phyloP scores from a whole-genome alignment of 92 coral and sea anemone genomes.

The Actinernus sp. region DNA sequence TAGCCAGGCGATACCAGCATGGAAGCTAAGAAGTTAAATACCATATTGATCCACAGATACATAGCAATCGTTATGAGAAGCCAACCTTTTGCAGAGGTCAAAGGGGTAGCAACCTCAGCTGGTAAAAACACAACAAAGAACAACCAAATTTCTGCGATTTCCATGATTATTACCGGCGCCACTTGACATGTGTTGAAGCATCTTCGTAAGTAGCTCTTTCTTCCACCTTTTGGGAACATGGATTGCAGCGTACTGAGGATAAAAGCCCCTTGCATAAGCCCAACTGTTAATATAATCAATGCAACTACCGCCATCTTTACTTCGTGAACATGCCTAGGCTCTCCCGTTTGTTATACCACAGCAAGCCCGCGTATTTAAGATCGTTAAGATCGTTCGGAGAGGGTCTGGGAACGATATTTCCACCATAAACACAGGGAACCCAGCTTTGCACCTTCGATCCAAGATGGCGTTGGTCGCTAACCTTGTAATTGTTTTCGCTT shows the following conservation, averaged over 20 bases:
- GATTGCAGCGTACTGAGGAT: constrained; percentile 87
- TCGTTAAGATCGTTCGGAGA: too few relatives aligned
- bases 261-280: constrained; percentile 92
- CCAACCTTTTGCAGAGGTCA: constrained; percentile 76
- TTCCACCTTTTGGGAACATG: constrained; percentile 75
- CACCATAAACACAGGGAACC: not conserved
- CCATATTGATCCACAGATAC: constrained; percentile 93
- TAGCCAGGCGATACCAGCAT: constrained; percentile 90
- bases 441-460: not conserved
- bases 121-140: constrained; percentile 91
- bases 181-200: constrained; percentile 79
- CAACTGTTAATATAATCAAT: constrained; percentile 81
- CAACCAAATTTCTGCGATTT: constrained; percentile 88
- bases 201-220: constrained; percentile 57
- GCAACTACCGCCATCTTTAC: constrained; percentile 98
- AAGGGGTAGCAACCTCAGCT: constrained; percentile 77
- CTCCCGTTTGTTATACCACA: too few relatives aligned
- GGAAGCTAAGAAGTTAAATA: constrained; percentile 93
- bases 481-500: constrained; percentile 56
- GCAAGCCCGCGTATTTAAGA: too few relatives aligned
- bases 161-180: constrained; percentile 80
- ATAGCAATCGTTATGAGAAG: constrained; percentile 69
- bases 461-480: constrained; percentile 66
- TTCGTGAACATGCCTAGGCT: not conserved
- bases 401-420: too few relatives aligned